Percentiles rank a stretch among this genome's conserved stretches.
Conservation (phyloP, 2,797 vertebrate genomes). For the Acrossocheilus wenchowensis region DNA sequence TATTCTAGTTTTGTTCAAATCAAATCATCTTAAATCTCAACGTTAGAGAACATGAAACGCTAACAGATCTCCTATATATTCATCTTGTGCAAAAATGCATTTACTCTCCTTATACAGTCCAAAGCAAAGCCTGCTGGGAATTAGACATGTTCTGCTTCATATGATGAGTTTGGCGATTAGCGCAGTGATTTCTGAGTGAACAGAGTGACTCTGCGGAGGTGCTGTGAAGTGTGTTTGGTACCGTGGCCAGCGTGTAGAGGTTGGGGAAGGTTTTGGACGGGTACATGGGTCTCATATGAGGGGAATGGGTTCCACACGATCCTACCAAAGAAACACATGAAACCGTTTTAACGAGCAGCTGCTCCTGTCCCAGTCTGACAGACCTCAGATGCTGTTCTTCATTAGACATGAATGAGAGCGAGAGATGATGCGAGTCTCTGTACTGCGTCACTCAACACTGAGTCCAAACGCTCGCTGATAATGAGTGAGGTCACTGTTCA, state of each 20-base stretch:
- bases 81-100: background rate
- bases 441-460: too few species aligned
- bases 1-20: too few species aligned
- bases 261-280: constrained; percentile 98
- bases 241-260: constrained; percentile 95
- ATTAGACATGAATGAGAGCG: too few species aligned
- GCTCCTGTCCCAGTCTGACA: too few species aligned
- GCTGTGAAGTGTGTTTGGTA: constrained; percentile 61
- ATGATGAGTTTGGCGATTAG: too few species aligned
- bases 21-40: too few species aligned
- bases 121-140: background rate
- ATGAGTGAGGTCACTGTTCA: too few species aligned
- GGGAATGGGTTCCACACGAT: constrained; percentile 90
- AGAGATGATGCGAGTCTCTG: too few species aligned
- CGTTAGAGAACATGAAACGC: too few species aligned
- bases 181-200: background rate
- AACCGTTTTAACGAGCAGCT: background rate
- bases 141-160: background rate
- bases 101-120: background rate
- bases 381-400: too few species aligned
- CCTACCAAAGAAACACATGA: constrained; percentile 71
- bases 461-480: too few species aligned
- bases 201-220: background rate
- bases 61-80: too few species aligned
- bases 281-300: constrained; percentile 95